Evolutionary conservation across 2,113 vertebrate species (phyloP).

Genomic region (Miniopterus natalensis): DNA sequence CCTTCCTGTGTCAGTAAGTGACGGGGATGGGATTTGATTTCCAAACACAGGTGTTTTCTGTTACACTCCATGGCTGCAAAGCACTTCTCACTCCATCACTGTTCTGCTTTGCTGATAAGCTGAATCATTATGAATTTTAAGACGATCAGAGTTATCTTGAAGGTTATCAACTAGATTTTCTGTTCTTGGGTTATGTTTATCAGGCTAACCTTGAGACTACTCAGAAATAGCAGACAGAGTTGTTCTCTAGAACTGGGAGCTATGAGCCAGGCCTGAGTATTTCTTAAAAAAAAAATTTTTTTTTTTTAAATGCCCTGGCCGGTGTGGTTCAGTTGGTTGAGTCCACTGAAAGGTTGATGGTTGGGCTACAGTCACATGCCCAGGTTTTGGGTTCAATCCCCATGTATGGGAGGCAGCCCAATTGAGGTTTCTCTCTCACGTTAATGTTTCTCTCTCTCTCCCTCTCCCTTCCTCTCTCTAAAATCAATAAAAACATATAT

Average conservation of each 20-base stretch:
- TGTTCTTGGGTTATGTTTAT: constrained; percentile 68
- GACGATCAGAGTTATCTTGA: constrained; percentile 7
- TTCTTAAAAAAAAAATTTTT: neutral
- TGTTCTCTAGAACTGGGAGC: neutral
- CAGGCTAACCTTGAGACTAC: constrained; percentile 58
- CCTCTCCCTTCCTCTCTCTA: too few relatives aligned
- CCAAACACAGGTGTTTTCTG: neutral
- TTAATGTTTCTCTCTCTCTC: too few relatives aligned
- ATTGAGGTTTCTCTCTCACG: too few relatives aligned
- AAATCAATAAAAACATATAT: too few relatives aligned
- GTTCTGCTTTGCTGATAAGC: constrained; percentile 24
- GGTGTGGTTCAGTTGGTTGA: too few relatives aligned
- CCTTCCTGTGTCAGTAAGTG: neutral
- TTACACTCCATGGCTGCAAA: neutral
- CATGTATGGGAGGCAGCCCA: too few relatives aligned
- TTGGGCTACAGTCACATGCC: too few relatives aligned
- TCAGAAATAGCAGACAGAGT: constrained; percentile 29
- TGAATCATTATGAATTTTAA: constrained; percentile 65
- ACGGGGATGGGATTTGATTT: neutral
- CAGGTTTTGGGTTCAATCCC: too few relatives aligned
- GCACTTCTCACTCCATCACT: neutral
- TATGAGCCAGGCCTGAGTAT: neutral
- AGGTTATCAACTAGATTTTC: constrained; percentile 65
- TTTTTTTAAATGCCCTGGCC: too few relatives aligned
- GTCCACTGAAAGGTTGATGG: too few relatives aligned